Base-by-base conservation (phyloP, 2,797 vertebrate species). In the Lepilemur ruficaudatus region DNA sequence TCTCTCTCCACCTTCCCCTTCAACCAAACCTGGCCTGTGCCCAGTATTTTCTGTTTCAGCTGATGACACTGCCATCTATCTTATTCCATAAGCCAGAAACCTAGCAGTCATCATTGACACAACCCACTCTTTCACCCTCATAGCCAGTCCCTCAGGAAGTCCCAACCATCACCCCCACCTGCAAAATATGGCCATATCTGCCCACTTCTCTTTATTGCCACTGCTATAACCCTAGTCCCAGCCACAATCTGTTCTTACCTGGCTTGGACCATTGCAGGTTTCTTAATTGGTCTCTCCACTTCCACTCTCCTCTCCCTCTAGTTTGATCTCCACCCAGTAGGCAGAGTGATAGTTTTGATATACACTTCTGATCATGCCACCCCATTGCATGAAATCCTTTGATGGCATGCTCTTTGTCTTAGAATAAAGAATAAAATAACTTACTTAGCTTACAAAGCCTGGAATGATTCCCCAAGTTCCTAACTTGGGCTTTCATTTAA, bases 81-180 rank as follows among this genome's bases (percentile, higher is more conserved):
- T 95, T 87, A 41, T 93, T 91, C 46, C 35, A 70, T 50, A 13
- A 89, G 22, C 89, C 55, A 97, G 73, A 97, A 94, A 96, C 30
- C 65, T 93, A 76, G 63, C 32, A 79, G 48, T 90, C 88, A 91
- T 82, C 69, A 89, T 0, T 46, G 84, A 95, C 78, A 78, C 30
- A 81, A 41, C 32, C 41, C 43, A 90, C 32, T 23, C 55, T 46
- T 73, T 80, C 50, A 63, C 18, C 18, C 20, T 94, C 67, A 69
- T 57, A 88, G 32, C 55, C 17, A 67, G 70, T 48, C 67, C 7
- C 41, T 81, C 79, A 89, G 89, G 35, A 95, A 89, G 41, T 89
- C 50, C 57, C 59, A 93, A 30, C 32, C 25, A 70, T 61, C 11
- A 81, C 38, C 61, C 61, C 10, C 79, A 32, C n/a, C 17, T 93